A percentile compares a stretch with the other conserved stretches of the same genome.
Conservation (phyloP, 2,113 vertebrate genomes). For the Cynocephalus volans region DNA sequence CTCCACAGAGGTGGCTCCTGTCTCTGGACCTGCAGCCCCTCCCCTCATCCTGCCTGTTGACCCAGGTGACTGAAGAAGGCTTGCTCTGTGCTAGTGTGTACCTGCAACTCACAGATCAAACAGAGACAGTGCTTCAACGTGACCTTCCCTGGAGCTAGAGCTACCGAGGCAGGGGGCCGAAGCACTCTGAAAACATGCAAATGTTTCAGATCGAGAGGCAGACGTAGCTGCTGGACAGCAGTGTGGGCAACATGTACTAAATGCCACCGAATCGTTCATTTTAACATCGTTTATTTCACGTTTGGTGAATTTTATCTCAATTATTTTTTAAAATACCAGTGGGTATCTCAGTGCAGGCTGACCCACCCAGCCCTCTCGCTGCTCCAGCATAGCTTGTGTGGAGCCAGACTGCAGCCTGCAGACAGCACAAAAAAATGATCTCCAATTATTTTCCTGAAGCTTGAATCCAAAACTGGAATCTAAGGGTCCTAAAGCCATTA, state of each 20-base stretch:
- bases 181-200: constrained; percentile 76
- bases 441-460: constrained; percentile 93
- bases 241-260: too few species aligned
- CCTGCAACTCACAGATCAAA: constrained; percentile 86
- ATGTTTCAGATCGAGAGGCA: background rate
- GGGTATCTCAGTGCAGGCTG: constrained; percentile 87
- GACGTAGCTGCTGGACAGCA: rapidly evolving
- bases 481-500: constrained; percentile 94
- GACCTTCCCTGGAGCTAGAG: constrained; percentile 89
- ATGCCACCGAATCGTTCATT: background rate
- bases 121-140: constrained; percentile 83
- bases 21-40: background rate
- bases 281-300: background rate
- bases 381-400: constrained; percentile 88
- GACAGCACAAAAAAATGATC: constrained; percentile 90
- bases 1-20: too few species aligned
- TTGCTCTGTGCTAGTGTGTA: constrained; percentile 85
- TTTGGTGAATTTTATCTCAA: background rate
- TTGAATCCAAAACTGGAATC: constrained; percentile 93
- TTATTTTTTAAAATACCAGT: constrained; percentile 81
- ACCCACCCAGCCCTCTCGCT: constrained; percentile 85
- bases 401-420: constrained; percentile 88
- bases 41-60: too few species aligned
- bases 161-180: constrained; percentile 87
- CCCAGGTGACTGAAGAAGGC: background rate